A percentile compares a stretch with the other conserved stretches of the same genome.
Conservation (phyloP, 2,888 invertebrate species). For the Platycheirus rosarum region DNA sequence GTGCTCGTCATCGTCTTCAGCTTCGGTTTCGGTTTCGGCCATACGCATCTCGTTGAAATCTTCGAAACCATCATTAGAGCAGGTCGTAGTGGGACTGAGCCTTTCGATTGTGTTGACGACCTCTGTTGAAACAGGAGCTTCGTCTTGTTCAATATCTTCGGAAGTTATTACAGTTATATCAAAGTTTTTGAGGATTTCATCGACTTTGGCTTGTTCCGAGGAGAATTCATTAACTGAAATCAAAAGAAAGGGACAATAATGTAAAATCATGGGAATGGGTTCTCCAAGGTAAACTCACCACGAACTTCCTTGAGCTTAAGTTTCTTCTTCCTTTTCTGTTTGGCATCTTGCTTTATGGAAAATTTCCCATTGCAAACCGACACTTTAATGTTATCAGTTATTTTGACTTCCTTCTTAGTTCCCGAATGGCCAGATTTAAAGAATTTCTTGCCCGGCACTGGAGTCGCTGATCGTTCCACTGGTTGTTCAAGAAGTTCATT, state of each 20-base stretch:
- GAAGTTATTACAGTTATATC: conserved; percentile 77
- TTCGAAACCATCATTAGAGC: conserved; percentile 46
- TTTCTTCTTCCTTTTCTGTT: conserved; percentile 72
- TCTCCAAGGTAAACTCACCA: conserved; percentile 50
- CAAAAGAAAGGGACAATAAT: too few species aligned
- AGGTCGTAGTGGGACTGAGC: conserved; percentile 43
- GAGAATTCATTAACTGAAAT: conserved; percentile 78
- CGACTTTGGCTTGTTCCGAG: conserved; percentile 80
- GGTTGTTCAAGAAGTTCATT: conserved; percentile 54
- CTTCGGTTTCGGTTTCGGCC: conserved; percentile 16
- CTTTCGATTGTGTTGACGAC: conserved; percentile 6
- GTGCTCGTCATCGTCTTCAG: conserved; percentile 74
- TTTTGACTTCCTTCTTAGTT: conserved; percentile 79
- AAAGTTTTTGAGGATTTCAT: conserved; percentile 80
- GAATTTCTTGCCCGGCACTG: conserved; percentile 78
- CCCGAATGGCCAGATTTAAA: conserved; percentile 79
- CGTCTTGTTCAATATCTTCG: not conserved
- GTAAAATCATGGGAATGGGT: too few species aligned
- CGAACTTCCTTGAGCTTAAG: conserved; percentile 71
- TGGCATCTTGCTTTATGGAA: conserved; percentile 76
- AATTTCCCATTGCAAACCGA: conserved; percentile 79
- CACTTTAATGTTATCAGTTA: conserved; percentile 79
- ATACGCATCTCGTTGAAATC: conserved; percentile 54
- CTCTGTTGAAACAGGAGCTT: not conserved
- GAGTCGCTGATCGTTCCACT: conserved; percentile 21